Evolutionary conservation across 1,140 invertebrate genomes (phyloP).

Genomic region (Drosophila mojavensis): DNA sequence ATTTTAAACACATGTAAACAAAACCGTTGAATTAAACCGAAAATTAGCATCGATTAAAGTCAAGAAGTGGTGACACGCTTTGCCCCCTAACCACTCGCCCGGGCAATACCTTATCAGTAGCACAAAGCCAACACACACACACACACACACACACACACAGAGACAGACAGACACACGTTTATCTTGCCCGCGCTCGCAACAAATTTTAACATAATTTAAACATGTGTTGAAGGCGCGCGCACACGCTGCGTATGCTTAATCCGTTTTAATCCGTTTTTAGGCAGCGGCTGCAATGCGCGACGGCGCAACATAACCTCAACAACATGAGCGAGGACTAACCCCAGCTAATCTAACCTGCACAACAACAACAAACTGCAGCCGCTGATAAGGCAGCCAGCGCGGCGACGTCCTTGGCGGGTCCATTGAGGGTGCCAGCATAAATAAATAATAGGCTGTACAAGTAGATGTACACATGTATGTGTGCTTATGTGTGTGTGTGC

Average conservation of each 20-base stretch:
- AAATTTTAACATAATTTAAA: conserved; percentile 81
- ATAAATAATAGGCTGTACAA: conserved; percentile 53
- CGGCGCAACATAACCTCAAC: conserved; percentile 60
- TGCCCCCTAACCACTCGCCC: neutral
- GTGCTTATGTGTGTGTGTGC: conserved; percentile 6
- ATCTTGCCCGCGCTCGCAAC: conserved; percentile 60
- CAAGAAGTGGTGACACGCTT: conserved; percentile 54
- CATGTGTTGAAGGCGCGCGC: conserved; percentile 63
- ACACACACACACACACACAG: conserved; percentile 19
- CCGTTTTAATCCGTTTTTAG: conserved; percentile 77
- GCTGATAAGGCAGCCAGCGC: conserved; percentile 31
- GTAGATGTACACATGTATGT: conserved; percentile 16
- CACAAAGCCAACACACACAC: conserved; percentile 47
- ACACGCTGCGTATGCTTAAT: conserved; percentile 78
- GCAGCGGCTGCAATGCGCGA: conserved; percentile 55
- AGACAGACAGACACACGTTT: conserved; percentile 10
- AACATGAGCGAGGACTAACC: conserved; percentile 51
- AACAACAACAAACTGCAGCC: conserved; percentile 39
- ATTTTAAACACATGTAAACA: conserved; percentile 77
- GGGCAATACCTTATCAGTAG: conserved; percentile 59
- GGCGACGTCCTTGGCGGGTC: conserved; percentile 38
- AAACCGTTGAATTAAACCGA: conserved; percentile 81
- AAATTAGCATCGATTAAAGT: conserved; percentile 82
- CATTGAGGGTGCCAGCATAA: conserved; percentile 49
- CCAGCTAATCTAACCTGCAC: conserved; percentile 50